These are phyloP conservation scores for Lagopus leucura DNA, from an alignment of 2,113 vertebrate species.

Conservation along the genomic window DNA sequence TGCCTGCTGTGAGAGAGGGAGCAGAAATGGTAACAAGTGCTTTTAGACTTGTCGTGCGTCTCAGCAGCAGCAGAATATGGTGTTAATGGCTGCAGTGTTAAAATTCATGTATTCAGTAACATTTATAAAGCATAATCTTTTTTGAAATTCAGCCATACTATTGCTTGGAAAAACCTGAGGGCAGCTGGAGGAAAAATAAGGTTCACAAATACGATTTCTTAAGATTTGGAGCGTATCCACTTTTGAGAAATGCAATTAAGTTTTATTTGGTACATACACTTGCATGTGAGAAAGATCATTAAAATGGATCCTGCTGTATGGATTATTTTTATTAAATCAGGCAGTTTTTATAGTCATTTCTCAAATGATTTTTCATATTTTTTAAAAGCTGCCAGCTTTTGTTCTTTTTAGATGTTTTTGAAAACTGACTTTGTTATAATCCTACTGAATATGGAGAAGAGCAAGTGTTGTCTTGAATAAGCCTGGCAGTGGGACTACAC, in stretches of 20 bases:
- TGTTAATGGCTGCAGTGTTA: not conserved
- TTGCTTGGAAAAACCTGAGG: not conserved
- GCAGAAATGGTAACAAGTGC: not conserved
- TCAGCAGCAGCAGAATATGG: accelerated
- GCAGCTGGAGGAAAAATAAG: not conserved
- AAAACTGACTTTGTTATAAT: not conserved
- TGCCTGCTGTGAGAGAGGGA: not conserved
- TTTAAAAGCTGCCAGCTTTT: not conserved
- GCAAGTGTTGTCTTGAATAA: not conserved
- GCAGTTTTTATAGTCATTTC: not conserved
- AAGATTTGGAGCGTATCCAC: not conserved
- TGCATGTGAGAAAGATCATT: not conserved
- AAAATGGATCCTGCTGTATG: not conserved
- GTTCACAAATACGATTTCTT: not conserved
- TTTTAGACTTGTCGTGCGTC: not conserved
- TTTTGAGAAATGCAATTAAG: not conserved
- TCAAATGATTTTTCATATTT: not conserved
- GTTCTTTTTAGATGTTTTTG: not conserved
- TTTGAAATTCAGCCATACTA: not conserved
- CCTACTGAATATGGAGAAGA: not conserved
- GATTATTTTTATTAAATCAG: not conserved
- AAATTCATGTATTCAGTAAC: not conserved
- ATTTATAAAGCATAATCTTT: not conserved
- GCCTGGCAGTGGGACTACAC: not conserved
- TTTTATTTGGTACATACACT: not conserved